Conservation (phyloP, 2,113 vertebrate species). For the Chascanopsetta lugubris region DNA sequence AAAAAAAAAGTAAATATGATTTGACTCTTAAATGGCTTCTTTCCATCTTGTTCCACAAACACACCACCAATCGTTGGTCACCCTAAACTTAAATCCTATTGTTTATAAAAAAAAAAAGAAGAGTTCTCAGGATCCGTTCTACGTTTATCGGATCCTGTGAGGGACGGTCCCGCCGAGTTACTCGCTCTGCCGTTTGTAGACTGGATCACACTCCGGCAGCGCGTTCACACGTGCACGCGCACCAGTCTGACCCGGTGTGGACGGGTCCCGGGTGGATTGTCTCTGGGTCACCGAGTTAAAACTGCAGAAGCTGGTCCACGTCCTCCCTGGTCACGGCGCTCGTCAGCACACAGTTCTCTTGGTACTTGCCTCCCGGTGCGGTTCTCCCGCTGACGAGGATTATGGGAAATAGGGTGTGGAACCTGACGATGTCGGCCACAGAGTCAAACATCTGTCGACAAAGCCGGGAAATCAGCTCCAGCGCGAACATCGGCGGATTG, state of each 20-base stretch:
- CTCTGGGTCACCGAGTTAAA: neutral
- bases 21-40: neutral
- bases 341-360: slow-evolving; percentile 83
- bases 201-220: no score
- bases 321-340: slow-evolving; percentile 71
- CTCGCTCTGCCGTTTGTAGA: no score
- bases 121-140: no score
- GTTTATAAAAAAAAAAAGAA: no score
- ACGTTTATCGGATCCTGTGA: no score
- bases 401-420: slow-evolving; percentile 87
- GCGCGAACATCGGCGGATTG: neutral
- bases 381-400: slow-evolving; percentile 85
- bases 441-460: slow-evolving; percentile 86
- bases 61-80: no score
- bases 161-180: no score
- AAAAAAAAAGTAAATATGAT: slow-evolving; percentile 49
- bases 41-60: neutral
- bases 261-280: neutral
- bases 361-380: slow-evolving; percentile 45
- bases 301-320: slow-evolving; percentile 62
- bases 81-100: no score
- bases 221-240: no score
- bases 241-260: no score
- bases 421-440: slow-evolving; percentile 88
- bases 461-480: neutral